Base-by-base conservation (phyloP, 2,113 vertebrate genomes). In the Gobio gobio region DNA sequence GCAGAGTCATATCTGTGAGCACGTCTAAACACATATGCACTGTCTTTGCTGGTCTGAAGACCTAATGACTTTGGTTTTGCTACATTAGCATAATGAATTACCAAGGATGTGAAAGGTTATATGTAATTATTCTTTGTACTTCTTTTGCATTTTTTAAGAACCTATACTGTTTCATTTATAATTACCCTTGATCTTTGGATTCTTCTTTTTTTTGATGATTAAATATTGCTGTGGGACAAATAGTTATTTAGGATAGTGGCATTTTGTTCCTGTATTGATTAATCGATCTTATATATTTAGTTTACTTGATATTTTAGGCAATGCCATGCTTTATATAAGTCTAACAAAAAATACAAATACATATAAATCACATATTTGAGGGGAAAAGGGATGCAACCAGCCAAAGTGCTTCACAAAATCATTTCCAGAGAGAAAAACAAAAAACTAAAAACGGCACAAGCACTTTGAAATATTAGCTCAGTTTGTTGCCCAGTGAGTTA, bases 1-100 rank as follows among this genome's bases (percentile, higher is more conserved):
- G 93, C 88, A 20, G 95, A 95, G 80, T 87, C 91, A 64, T 94
- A 93, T 72, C 90, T 95, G 93, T 96, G 93, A 96, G 88, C 84
- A 79, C 51, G 83, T 75, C 8, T 20, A 2, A 18, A 59, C 64
- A 2, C 45, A 89, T 56, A 85, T 58, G 45, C n/a, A 43, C 83
- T 43, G 43, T 83, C 68, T 83, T 82, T 84, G 78, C 87, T 83
- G 58, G 78, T 90, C 78, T 81, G 26, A 83, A 45, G 80, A 90
- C 89, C 80, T 26, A 78, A 78, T 85, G 91, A 91, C 89, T 83
- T 89, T 89, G 93, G 92, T 91, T 95, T 94, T 95, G 94, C 95
- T 95, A 95, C 92, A 93, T 95, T 94, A 95, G 94, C 95, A 95
- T 93, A 88, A 58, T 89, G 88, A 84, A 45, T 61, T 66, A 45